phyloP scores from a whole-genome alignment of 2,888 invertebrate species.

The Caenorhabditis sp. region DNA sequence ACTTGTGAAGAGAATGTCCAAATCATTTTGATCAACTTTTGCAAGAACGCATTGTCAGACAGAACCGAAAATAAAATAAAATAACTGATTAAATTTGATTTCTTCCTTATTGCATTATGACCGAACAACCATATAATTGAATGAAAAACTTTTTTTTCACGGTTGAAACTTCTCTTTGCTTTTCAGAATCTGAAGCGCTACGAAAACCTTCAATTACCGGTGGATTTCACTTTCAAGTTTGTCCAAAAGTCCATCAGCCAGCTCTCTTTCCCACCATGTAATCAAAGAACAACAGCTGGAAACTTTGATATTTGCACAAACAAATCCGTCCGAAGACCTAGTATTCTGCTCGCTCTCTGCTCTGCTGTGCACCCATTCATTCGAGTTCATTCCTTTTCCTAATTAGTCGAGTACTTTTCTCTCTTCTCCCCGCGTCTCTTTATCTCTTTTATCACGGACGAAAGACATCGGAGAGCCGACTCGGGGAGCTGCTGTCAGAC shows the following conservation, averaged over 20 bases:
- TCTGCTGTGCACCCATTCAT: background rate
- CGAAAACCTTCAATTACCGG: background rate
- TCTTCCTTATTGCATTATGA: too few relatives aligned
- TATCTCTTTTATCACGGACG: background rate
- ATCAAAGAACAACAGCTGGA: background rate
- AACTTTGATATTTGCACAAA: background rate
- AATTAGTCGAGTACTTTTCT: background rate
- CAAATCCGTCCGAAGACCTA: slow-evolving; percentile 1
- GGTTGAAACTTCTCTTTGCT: too few relatives aligned
- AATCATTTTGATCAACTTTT: background rate
- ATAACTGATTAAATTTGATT: too few relatives aligned
- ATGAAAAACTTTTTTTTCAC: too few relatives aligned
- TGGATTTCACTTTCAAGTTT: too few relatives aligned
- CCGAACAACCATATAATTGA: too few relatives aligned
- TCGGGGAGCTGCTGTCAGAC: too few relatives aligned
- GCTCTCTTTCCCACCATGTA: background rate
- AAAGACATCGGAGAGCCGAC: background rate
- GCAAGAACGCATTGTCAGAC: too few relatives aligned
- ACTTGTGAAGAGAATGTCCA: background rate
- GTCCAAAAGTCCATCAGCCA: background rate
- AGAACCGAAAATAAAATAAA: too few relatives aligned
- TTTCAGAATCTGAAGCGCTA: too few relatives aligned
- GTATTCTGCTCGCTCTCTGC: background rate
- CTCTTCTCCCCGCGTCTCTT: background rate
- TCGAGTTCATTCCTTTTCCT: too few relatives aligned